Evolutionary conservation across 1,140 invertebrate species (phyloP).

Genomic region (Ganaspis sp.): DNA sequence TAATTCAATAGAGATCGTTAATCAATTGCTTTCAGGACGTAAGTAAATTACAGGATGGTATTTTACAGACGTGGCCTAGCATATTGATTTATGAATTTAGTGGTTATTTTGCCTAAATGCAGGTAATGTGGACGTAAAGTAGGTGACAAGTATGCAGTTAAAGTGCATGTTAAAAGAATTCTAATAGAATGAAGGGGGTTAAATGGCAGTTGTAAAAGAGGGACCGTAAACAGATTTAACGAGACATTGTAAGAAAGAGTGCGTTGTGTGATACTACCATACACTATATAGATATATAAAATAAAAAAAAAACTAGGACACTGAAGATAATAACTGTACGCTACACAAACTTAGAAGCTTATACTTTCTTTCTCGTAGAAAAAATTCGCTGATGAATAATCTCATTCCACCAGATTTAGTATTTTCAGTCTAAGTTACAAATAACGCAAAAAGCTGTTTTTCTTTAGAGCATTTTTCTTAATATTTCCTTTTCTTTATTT

Average conservation of each 20-base stretch:
- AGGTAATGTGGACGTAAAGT: not conserved
- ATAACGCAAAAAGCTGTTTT: not conserved
- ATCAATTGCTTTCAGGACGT: no score
- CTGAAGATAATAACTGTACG: not conserved
- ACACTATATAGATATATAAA: not conserved
- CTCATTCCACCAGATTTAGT: not conserved
- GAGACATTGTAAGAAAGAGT: not conserved
- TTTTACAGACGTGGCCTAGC: no score
- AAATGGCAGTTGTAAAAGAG: not conserved
- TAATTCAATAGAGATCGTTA: no score
- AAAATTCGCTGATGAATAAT: not conserved
- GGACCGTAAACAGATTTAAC: conserved; percentile 6
- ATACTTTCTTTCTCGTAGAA: not conserved
- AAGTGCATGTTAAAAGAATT: not conserved
- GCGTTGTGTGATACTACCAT: not conserved
- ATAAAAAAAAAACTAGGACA: not conserved
- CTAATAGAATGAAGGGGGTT: not conserved
- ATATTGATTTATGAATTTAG: not conserved
- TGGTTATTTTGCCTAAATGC: not conserved
- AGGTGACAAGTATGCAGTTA: not conserved
- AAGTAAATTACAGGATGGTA: no score
- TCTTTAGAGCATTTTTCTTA: no score
- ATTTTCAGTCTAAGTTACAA: not conserved
- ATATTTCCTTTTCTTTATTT: not conserved
- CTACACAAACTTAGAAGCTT: not conserved